Evolutionary conservation across 2,888 invertebrate species (phyloP).

Genomic region (Cantharis rustica): DNA sequence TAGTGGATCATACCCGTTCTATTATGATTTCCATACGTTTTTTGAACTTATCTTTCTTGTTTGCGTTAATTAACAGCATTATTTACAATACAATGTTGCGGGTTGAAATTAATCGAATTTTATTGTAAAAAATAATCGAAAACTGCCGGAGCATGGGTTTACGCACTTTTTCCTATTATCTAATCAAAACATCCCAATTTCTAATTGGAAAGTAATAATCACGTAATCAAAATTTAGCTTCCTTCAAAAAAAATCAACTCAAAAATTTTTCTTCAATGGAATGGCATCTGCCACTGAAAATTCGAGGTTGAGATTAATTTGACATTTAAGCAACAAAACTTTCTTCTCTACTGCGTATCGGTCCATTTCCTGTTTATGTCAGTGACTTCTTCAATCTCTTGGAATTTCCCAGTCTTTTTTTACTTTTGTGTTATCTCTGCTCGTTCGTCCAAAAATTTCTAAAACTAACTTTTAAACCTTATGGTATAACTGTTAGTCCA

Average conservation of each 20-base stretch:
- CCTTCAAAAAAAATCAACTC: background rate
- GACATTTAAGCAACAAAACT: background rate
- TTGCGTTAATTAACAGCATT: background rate
- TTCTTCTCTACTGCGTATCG: background rate
- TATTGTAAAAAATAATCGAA: no score
- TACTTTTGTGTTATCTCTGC: background rate
- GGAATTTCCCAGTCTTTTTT: background rate
- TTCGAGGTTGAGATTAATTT: background rate
- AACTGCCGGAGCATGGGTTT: background rate
- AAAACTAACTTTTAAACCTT: no score
- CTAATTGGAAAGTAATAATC: background rate
- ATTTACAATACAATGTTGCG: background rate
- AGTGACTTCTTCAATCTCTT: background rate
- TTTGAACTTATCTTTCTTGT: slow-evolving; percentile 29
- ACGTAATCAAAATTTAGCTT: background rate
- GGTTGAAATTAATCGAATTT: background rate
- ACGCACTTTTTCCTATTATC: background rate
- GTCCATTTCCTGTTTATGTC: background rate
- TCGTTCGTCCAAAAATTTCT: background rate
- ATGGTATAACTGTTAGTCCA: no score
- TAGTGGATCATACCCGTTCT: slow-evolving; percentile 37
- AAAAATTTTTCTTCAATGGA: background rate
- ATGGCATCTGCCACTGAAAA: background rate
- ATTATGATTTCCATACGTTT: slow-evolving; percentile 38
- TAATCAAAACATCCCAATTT: background rate